These are phyloP conservation scores for Platyscapa corneri DNA, from an alignment of 1,140 invertebrate genomes.

Conservation along the genomic window DNA sequence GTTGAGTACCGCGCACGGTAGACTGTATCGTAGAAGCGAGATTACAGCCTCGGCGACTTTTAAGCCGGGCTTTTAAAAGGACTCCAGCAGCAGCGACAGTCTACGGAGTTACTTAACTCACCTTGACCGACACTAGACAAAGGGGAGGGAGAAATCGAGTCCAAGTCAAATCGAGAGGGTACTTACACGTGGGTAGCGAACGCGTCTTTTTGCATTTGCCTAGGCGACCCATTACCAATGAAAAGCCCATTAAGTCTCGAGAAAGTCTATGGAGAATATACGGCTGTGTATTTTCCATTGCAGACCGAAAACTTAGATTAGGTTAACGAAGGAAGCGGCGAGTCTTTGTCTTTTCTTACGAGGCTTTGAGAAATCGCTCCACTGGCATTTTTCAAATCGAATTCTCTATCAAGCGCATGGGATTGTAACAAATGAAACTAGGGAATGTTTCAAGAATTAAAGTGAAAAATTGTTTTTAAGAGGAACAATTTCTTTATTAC, in stretches of 20 bases:
- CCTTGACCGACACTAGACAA: constrained; percentile 41
- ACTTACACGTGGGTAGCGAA: background rate
- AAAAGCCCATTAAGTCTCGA: constrained; percentile 38
- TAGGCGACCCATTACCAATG: constrained; percentile 46
- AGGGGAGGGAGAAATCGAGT: constrained; percentile 8
- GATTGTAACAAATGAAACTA: background rate
- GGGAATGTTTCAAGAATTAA: background rate
- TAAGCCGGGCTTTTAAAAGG: constrained; percentile 38
- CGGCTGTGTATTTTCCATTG: constrained; percentile 11
- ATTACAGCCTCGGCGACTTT: constrained; percentile 35
- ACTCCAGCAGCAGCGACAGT: background rate
- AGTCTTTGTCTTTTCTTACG: constrained; percentile 37
- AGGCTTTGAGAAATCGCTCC: constrained; percentile 28
- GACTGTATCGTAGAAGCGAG: constrained; percentile 4
- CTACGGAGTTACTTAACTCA: constrained; percentile 25
- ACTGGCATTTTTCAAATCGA: constrained; percentile 29
- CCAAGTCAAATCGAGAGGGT: constrained; percentile 18
- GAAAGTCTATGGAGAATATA: background rate
- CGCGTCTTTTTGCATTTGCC: constrained; percentile 40
- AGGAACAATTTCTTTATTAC: background rate
- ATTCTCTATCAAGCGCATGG: background rate
- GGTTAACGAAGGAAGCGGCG: constrained; percentile 42
- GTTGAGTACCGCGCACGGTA: background rate
- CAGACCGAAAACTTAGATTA: constrained; percentile 36
- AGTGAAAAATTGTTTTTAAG: constrained; percentile 26